Evolutionary conservation across 1,140 invertebrate genomes (phyloP), one percentile per base, ranked within the genome.

Genomic region (Wiebesia pumilae): DNA sequence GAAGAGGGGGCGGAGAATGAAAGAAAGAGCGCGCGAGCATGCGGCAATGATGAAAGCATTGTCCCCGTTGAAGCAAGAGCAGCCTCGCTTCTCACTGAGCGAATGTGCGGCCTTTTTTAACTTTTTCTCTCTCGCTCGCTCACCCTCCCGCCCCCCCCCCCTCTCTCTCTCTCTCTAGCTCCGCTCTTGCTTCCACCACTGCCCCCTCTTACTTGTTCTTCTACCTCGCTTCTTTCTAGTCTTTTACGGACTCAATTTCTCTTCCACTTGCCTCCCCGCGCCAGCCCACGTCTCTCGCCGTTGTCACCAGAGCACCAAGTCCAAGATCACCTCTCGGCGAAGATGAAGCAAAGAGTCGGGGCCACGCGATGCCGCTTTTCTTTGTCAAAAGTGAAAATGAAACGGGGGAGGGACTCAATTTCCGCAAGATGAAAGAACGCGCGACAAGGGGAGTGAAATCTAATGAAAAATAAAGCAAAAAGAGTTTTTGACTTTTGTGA

Each of bases 31-130:
- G 69, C 35, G n/a, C 92, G n/a, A 16, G 54, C 40, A 43, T n/a
- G 80, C 92, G 93, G 92, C 92, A 93, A 93, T 92, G 93, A 94
- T 94, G 92, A 93, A 94, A 94, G 93, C 92, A 93, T 94, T 94
- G 93, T 94, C 90, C 92, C 90, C 89, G 89, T 90, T 91, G 89
- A 91, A 90, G 89, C 79, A 67, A 85, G 88, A 87, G 87, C 89
- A 87, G 87, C 78, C 81, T 89, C 87, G 51, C 79, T 58, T 71
- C 88, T 79, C 84, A 85, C 82, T n/a, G n/a, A 35, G 24, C 58
- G 14, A 40, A 19, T 16, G 12, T 27, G 16, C 38, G 19, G 33
- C 30, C 67, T 35, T 75, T 33, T n/a, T 69, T 27, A 51, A 16
- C 58, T 21, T 33, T 69, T 24, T 40, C 35, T 71, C 58, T 40